These are phyloP conservation scores for Pseudomyrmex dendroicus DNA, from an alignment of 1,140 invertebrate species.

Conservation along the genomic window DNA sequence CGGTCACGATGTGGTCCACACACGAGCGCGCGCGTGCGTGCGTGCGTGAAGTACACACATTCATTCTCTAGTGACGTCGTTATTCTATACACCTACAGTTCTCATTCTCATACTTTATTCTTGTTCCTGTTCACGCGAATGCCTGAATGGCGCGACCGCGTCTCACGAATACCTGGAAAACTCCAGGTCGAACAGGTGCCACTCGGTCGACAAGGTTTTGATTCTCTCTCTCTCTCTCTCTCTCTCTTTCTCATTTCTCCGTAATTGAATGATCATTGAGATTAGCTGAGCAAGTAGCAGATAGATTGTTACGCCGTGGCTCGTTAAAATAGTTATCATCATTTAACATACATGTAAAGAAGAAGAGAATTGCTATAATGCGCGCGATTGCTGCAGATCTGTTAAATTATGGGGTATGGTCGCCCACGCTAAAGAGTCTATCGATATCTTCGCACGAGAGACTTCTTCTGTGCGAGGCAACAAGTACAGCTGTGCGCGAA, in stretches of 20 bases:
- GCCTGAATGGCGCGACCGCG: slow-evolving; percentile 41
- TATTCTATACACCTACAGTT: slow-evolving; percentile 47
- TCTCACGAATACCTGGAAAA: slow-evolving; percentile 50
- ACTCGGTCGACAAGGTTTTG: slow-evolving; percentile 24
- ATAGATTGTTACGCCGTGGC: slow-evolving; percentile 9
- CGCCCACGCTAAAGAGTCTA: slow-evolving; percentile 20
- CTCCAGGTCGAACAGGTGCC: slow-evolving; percentile 25
- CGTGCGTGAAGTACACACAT: not conserved
- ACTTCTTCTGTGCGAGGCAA: not conserved
- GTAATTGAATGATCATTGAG: slow-evolving; percentile 35
- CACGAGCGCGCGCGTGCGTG: not conserved
- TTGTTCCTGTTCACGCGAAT: slow-evolving; percentile 54
- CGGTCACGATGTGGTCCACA: slow-evolving; percentile 56
- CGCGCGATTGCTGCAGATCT: not conserved
- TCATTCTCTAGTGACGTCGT: slow-evolving; percentile 20
- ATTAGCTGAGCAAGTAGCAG: slow-evolving; percentile 12
- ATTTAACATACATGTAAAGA: not conserved
- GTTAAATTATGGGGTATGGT: slow-evolving; percentile 26
- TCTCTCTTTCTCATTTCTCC: not conserved
- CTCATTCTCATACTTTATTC: slow-evolving; percentile 57
- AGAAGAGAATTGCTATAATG: slow-evolving; percentile 24
- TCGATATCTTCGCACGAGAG: not conserved
- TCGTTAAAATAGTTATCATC: slow-evolving; percentile 10
- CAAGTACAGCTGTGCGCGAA: not conserved
- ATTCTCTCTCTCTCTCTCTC: not conserved